Base-by-base conservation (phyloP, 1,140 invertebrate genomes). In the Cardiocondyla obscurior region DNA sequence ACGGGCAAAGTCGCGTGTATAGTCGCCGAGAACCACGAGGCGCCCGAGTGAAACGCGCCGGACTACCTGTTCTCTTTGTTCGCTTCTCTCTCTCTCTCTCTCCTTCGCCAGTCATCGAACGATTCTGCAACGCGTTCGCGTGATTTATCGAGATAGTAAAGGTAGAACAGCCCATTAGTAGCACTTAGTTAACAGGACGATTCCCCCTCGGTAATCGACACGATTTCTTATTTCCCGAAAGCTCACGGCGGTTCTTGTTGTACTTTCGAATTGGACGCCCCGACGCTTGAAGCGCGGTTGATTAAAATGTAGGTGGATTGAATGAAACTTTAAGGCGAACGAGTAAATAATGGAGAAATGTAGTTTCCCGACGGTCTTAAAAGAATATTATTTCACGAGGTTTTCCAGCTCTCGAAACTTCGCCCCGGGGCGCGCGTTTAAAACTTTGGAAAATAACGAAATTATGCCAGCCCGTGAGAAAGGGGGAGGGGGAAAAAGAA, bases 1-100 rank as follows among this genome's bases (percentile, higher is more conserved):
- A 64, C 72, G 49, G 81, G 81, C 57, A 58, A 86, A 65, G 55
- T 74, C 72, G 72, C 72, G 53, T 74, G 72, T 60, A 36, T 2
- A 25, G 19, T 22, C 19, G 22, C 1, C 8, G 33, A 36, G 46
- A n/a, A 7, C 7, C 7, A 16, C 14, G n/a, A 72, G 19, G 33
- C 30, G 0, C 30, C 4, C 22, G 49, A 70, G 33, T 4, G 57
- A 62, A 19, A 42, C n/a, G 22, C 22, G 4, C 33, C 16, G 16
- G 22, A 73, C 28, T 58, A 42, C 28, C 70, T 10, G 33, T 16
- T 33, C 6, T 33, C 28, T 33, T 5, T 33, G 28, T 57, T 7
- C 22, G 25, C 19, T 16, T 46, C 44, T 46, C 44, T 57, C 10
- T 30, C 25, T 30, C 12, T 28, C 7, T 39, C 16, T 60, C 25